Base-by-base conservation (phyloP, 2,113 vertebrate species). In the Corvus cornix region DNA sequence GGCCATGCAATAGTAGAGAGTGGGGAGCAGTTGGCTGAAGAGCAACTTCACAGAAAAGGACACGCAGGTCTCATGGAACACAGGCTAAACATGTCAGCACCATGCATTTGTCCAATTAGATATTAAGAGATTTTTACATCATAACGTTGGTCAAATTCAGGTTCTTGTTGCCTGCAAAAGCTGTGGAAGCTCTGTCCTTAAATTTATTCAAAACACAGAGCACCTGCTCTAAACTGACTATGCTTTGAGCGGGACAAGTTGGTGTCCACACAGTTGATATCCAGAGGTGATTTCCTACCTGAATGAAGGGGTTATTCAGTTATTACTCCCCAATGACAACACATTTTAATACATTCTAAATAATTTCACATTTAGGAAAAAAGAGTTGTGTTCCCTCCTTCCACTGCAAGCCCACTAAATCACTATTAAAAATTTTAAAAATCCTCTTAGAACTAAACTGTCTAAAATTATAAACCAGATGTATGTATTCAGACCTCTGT, bases 1-100 rank as follows among this genome's bases (percentile, higher is more conserved):
- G 23, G 20, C 21, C n/a, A 24, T 22, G 11, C 24, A 49, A 5
- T 6, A 31, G 5, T 33, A 30, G 0, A 2, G 35, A 15, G 44
- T 56, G 12, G 7, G 6, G 18, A 46, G 58, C 59, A 51, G 11
- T 1, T 56, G 18, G 13, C 7, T 80, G 39, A 73, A 80, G 44
- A 59, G 12, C 10, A 51, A 0, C 35, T 44, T 48, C n/a, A 56
- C 8, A 21, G 49, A 13, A 69, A 90, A 80, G 11, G 21, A 48
- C 11, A 13, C 52, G 39, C 18, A 76, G 33, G 10, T 23, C 44
- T 39, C 23, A 16, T 37, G 39, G n/a, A 35, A 14, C 31, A 39
- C 8, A 76, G 41, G 10, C 4, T 64, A 44, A 59, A 72, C 5
- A 3, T 9, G 21, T n/a, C 21, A 68, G 33, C 16, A 64, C 8